A percentile compares a stretch with the other conserved stretches of the same genome.
Evolutionary conservation across 2,113 vertebrate species (phyloP).

Genomic region (Equus przewalskii): DNA sequence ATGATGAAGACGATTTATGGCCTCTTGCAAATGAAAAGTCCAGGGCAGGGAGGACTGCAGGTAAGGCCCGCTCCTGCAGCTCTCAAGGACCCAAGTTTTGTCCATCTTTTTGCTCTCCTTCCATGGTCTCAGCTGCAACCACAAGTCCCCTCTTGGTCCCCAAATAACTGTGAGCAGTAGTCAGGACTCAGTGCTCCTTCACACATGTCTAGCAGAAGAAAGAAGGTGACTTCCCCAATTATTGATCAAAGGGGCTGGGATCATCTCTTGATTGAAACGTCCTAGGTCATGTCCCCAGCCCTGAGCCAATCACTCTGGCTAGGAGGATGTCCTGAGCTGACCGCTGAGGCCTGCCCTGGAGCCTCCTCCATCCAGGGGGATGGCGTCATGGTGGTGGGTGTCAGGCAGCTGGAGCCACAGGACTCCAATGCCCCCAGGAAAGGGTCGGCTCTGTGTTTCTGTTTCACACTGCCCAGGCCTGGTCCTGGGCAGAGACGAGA

Average conservation of each 20-base stretch:
- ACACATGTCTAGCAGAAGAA: background rate
- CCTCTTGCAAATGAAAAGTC: background rate
- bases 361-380: rapidly evolving
- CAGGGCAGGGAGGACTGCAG: background rate
- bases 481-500: background rate
- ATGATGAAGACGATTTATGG: rapidly evolving
- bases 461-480: background rate
- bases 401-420: background rate
- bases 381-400: rapidly evolving
- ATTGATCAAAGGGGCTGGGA: background rate
- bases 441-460: rapidly evolving
- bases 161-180: too few relatives aligned
- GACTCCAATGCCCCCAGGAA: rapidly evolving
- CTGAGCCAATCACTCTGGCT: background rate
- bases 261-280: background rate
- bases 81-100: too few relatives aligned
- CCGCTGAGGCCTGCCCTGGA: background rate
- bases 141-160: background rate
- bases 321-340: background rate
- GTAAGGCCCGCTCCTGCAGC: background rate
- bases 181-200: too few relatives aligned
- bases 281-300: background rate
- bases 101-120: background rate
- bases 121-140: background rate
- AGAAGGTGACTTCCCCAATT: background rate